These are phyloP conservation scores for Papilio dardanus DNA, from an alignment of 1,140 invertebrate genomes.

Conservation along the genomic window DNA sequence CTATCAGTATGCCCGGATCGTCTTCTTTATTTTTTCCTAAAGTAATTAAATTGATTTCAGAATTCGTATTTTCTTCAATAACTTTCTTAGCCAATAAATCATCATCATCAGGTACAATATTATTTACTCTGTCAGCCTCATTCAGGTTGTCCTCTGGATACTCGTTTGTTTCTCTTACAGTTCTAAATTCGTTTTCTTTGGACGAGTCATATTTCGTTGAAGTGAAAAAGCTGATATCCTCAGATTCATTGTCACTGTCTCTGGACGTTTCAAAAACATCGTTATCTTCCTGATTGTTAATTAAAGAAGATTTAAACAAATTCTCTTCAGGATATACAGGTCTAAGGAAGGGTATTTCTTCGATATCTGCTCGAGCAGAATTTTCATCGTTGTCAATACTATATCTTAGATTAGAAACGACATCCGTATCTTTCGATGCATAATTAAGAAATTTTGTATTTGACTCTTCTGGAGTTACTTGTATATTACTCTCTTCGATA, in stretches of 20 bases:
- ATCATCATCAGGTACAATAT: constrained; percentile 39
- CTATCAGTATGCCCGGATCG: constrained; percentile 46
- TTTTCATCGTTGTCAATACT: neutral
- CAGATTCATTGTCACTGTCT: constrained; percentile 41
- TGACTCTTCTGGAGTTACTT: neutral
- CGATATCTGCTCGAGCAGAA: neutral
- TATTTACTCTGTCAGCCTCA: constrained; percentile 40
- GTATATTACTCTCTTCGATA: constrained; percentile 27
- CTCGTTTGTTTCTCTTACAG: constrained; percentile 36
- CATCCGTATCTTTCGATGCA: neutral
- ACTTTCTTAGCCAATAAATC: neutral
- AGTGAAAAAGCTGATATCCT: constrained; percentile 38
- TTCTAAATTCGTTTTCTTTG: constrained; percentile 28
- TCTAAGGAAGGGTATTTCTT: constrained; percentile 8
- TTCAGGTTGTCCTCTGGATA: neutral
- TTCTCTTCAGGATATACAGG: neutral
- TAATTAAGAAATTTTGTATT: neutral
- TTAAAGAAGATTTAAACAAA: constrained; percentile 14
- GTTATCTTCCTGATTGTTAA: constrained; percentile 1
- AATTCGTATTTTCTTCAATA: constrained; percentile 11
- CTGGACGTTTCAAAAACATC: constrained; percentile 37
- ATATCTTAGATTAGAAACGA: neutral
- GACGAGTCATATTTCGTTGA: constrained; percentile 38
- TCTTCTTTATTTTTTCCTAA: neutral
- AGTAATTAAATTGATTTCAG: constrained; percentile 26